Conservation (phyloP, 2,888 invertebrate genomes). For the Orchestes rusci region DNA sequence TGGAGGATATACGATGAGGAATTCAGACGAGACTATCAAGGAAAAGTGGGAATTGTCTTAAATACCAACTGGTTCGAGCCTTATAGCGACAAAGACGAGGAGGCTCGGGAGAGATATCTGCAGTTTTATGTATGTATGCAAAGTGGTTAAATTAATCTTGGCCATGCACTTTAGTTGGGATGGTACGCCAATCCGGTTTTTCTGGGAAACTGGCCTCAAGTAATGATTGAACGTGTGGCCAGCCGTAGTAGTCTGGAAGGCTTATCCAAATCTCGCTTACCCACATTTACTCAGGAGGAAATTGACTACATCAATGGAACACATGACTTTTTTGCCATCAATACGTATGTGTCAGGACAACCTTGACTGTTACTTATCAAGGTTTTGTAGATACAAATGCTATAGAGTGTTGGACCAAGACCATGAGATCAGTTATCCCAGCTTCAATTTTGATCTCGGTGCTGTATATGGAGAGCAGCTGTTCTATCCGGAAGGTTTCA, state of each 20-base stretch:
- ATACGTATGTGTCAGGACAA: conserved; percentile 52
- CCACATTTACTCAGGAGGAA: conserved; percentile 54
- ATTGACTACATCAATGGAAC: conserved; percentile 53
- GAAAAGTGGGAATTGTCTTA: conserved; percentile 44
- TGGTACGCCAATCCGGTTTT: conserved; percentile 52
- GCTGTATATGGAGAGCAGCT: conserved; percentile 1
- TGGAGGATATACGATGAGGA: conserved; percentile 16
- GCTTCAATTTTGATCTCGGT: conserved; percentile 9
- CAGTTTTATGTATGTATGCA: conserved; percentile 38
- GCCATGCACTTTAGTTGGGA: conserved; percentile 28
- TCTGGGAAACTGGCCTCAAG: conserved; percentile 58
- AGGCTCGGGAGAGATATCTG: conserved; percentile 50
- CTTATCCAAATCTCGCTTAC: conserved; percentile 54
- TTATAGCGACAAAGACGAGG: conserved; percentile 49
- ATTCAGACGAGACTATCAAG: conserved; percentile 11
- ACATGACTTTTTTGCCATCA: conserved; percentile 67
- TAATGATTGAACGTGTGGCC: conserved; percentile 55
- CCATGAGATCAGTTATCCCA: conserved; percentile 8
- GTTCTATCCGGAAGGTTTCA: conserved; percentile 11
- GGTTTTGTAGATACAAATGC: conserved; percentile 9
- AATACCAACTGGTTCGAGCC: conserved; percentile 59
- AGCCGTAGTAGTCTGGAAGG: conserved; percentile 54
- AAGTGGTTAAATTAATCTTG: not conserved
- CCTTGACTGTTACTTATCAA: not conserved
- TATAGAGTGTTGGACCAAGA: conserved; percentile 5